Base-by-base conservation (phyloP, 2,113 vertebrate genomes). In the Ceuthmochares aereus region DNA sequence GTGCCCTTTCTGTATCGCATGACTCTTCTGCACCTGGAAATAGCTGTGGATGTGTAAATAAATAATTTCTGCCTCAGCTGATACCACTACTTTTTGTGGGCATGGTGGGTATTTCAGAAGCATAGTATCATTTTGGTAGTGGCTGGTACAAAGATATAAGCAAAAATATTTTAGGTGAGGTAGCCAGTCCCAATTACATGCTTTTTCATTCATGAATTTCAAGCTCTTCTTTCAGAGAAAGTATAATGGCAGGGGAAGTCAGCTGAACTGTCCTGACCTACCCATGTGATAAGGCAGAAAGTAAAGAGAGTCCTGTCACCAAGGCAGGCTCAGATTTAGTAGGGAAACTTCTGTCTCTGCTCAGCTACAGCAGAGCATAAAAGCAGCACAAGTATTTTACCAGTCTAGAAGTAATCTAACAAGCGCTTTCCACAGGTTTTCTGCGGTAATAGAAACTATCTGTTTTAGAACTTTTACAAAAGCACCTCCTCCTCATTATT, bases 21-120 rank as follows among this genome's bases (percentile, higher is more conserved):
- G 51, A 8, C 55, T 29, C 43, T 13, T 43, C 58, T 51, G 81
- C 36, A 67, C 52, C 69, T 64, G 78, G 52, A 52, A 84, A n/a
- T 9, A 78, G 64, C 60, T 55, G 56, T 7, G 1, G 43, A 27
- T 25, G 43, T 29, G 47, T 14, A 59, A 75, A 73, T n/a, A 82
- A 77, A 8, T 14, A 14, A 73, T 36, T 58, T 42, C 59, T 37
- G 55, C 51, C 55, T n/a, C 9, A 40, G 78, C 56, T 34, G 40
- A 73, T 11, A 20, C 32, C 76, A 26, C 79, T 42, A 43, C 83
- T 66, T 21, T 55, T 5, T 2, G 36, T 8, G 73, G 54, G 52
- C 23, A 1, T 0, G 10, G 68, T 0, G 5, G 3, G 9, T 16
- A 2, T 55, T 34, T 36, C 13, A 43, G 54, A 42, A 80, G n/a